Percentiles rank a stretch among this genome's conserved stretches.
Conservation (phyloP, 2,888 invertebrate genomes). For the Tubulanus polymorphus region DNA sequence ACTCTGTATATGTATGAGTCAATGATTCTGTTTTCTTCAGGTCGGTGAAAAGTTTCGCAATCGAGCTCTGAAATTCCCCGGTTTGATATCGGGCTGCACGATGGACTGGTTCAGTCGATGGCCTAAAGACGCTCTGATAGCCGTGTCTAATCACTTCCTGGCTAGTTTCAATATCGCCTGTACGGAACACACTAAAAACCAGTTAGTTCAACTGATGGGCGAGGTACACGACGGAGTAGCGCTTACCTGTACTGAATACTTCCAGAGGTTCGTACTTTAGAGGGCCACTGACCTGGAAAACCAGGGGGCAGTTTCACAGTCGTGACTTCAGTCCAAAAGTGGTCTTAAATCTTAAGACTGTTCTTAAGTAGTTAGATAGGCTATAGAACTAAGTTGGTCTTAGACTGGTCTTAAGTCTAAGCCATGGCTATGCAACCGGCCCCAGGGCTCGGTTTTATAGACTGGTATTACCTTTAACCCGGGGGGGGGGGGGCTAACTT, state of each 20-base stretch:
- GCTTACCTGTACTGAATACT: conserved; percentile 39
- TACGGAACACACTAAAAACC: conserved; percentile 29
- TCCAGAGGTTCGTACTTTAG: conserved; percentile 38
- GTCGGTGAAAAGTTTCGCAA: conserved; percentile 47
- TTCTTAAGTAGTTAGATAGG: too few species aligned
- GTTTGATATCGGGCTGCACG: conserved; percentile 52
- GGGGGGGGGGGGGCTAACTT: too few species aligned
- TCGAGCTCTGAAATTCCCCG: conserved; percentile 50
- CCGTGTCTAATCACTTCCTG: conserved; percentile 47
- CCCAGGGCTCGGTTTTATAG: too few species aligned
- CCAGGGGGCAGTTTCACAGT: too few species aligned
- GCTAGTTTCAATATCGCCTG: conserved; percentile 36
- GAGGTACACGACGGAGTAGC: conserved; percentile 45
- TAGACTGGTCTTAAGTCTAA: too few species aligned
- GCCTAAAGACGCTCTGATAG: conserved; percentile 49
- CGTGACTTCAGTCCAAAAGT: too few species aligned
- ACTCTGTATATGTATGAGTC: conserved; percentile 13
- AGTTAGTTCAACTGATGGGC: conserved; percentile 45
- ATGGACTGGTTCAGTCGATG: conserved; percentile 52
- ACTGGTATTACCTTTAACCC: too few species aligned
- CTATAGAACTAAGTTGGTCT: too few species aligned
- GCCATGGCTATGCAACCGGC: too few species aligned
- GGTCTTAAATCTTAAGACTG: too few species aligned
- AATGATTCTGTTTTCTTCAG: conserved; percentile 22
- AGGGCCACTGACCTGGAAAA: too few species aligned